phyloP scores from a whole-genome alignment of 1,140 invertebrate genomes.

The Phymorhynchus buccinoides region DNA sequence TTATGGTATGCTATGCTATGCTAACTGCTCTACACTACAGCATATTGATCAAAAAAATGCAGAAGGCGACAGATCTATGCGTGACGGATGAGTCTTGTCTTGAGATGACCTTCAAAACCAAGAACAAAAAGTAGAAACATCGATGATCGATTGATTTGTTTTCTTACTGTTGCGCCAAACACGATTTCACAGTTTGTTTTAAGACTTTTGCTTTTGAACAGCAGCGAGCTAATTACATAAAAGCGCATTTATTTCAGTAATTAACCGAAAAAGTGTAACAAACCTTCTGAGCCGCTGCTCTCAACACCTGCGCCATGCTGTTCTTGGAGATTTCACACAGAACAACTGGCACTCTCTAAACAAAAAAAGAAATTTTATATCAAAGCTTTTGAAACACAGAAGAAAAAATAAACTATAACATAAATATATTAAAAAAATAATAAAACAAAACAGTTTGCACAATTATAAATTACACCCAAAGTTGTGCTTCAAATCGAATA shows the following conservation, averaged over 20 bases:
- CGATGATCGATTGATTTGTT: neutral
- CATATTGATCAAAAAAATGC: too few species aligned
- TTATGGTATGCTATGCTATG: too few species aligned
- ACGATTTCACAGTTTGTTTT: neutral
- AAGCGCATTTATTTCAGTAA: neutral
- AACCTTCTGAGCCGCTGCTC: conserved; percentile 43
- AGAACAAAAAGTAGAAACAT: conserved; percentile 12
- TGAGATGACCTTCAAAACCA: neutral
- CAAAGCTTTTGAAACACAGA: neutral
- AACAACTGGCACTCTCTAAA: conserved; percentile 6
- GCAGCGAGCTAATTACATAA: neutral
- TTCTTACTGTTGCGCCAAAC: neutral
- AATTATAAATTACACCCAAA: too few species aligned
- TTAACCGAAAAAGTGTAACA: neutral
- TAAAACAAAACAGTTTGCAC: too few species aligned
- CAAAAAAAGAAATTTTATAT: neutral
- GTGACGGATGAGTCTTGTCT: neutral
- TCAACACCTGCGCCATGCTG: conserved; percentile 46
- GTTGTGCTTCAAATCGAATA: neutral
- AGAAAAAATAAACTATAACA: neutral
- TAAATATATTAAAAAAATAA: neutral
- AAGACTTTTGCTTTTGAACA: neutral
- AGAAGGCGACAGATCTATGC: neutral
- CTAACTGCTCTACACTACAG: too few species aligned
- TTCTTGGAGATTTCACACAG: neutral